Percentiles rank a stretch among this genome's conserved stretches.
phyloP scores from a whole-genome alignment of 2,888 invertebrate genomes.

The Callosobruchus maculatus region DNA sequence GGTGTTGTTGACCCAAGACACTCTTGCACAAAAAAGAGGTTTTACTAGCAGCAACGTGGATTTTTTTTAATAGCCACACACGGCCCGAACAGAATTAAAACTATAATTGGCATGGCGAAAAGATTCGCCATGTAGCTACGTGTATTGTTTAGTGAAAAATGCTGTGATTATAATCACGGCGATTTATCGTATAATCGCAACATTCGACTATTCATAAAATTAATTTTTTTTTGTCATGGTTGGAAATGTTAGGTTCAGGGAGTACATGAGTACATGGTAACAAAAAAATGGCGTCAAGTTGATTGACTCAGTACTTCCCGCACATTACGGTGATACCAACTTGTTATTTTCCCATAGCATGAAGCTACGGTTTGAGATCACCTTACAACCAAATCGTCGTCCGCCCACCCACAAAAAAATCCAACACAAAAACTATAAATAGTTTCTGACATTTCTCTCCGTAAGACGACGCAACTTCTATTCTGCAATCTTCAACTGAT shows the following conservation, averaged over 20 bases:
- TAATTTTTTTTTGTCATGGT: not conserved
- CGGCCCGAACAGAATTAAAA: not conserved
- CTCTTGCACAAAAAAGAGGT: conserved; percentile 6
- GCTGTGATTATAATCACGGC: not conserved
- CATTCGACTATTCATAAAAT: not conserved
- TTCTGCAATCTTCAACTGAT: no score
- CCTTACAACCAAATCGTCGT: no score
- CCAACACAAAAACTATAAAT: no score
- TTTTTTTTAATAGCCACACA: not conserved
- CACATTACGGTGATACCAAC: no score
- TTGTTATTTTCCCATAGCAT: no score
- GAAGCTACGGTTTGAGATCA: no score
- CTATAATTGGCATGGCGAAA: not conserved
- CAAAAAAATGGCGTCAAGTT: no score
- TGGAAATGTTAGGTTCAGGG: not conserved
- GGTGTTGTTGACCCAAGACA: conserved; percentile 12
- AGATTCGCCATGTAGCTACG: not conserved
- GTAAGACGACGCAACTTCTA: no score
- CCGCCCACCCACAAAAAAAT: no score
- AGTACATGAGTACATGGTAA: no score
- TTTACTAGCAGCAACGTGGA: not conserved
- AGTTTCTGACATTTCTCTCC: no score
- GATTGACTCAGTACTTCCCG: no score
- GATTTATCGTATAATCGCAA: not conserved
- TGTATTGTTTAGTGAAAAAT: not conserved